phyloP scores from a whole-genome alignment of 2,888 invertebrate genomes.

The Cylindroiulus punctatus region DNA sequence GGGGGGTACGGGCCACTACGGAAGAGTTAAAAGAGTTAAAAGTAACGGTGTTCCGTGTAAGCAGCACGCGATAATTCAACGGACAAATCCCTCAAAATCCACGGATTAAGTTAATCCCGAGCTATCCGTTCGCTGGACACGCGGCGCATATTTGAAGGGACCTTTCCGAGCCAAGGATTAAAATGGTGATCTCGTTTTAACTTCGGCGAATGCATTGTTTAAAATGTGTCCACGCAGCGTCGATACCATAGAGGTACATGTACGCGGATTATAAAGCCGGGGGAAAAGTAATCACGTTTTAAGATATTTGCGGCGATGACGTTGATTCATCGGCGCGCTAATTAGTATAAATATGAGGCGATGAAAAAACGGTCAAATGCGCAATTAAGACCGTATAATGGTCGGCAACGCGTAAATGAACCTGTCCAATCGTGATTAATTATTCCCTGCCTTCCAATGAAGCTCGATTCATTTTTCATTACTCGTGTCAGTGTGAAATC shows the following conservation, averaged over 20 bases:
- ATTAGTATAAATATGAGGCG: not conserved
- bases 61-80: not conserved
- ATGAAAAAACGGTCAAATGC: not conserved
- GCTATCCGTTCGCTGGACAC: not conserved
- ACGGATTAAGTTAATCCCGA: not conserved
- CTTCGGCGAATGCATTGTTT: too few relatives aligned
- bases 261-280: too few relatives aligned
- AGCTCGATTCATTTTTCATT: not conserved
- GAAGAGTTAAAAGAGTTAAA: too few relatives aligned
- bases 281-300: too few relatives aligned
- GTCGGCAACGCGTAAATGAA: too few relatives aligned
- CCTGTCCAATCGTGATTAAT: not conserved
- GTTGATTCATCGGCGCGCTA: not conserved
- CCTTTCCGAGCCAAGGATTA: too few relatives aligned
- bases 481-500: too few relatives aligned
- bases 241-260: too few relatives aligned
- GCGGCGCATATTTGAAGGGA: not conserved
- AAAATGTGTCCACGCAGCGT: too few relatives aligned
- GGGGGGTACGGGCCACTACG: too few relatives aligned
- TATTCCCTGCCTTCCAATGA: not conserved
- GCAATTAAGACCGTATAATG: not conserved
- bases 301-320: not conserved
- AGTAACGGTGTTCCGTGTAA: not conserved
- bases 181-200: too few relatives aligned
- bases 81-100: not conserved